These are phyloP conservation scores for Syngnathus acus DNA, from an alignment of 2,797 vertebrate species.

Conservation along the genomic window DNA sequence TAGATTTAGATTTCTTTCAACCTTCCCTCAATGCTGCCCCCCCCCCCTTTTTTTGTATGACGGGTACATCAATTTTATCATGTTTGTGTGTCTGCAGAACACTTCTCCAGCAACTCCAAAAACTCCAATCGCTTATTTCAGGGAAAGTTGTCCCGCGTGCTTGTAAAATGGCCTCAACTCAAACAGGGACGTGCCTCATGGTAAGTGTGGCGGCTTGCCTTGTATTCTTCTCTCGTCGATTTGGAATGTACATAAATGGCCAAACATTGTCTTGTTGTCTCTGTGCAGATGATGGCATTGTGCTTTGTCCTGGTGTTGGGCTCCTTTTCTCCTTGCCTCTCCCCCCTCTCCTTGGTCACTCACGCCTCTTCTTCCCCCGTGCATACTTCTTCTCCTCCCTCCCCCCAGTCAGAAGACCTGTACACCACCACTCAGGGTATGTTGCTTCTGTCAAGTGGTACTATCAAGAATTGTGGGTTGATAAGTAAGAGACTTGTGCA, in stretches of 20 bases:
- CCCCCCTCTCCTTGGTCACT: slow-evolving; percentile 78
- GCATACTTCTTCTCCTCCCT: slow-evolving; percentile 60
- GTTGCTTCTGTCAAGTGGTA: slow-evolving; percentile 36
- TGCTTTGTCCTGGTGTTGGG: slow-evolving; percentile 96
- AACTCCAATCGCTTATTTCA: slow-evolving; percentile 88
- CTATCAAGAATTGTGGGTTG: background rate
- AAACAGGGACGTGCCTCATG: slow-evolving; percentile 96
- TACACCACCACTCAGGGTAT: slow-evolving; percentile 91
- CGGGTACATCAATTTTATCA: background rate
- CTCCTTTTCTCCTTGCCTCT: slow-evolving; percentile 86
- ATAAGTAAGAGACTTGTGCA: background rate
- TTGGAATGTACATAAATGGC: background rate
- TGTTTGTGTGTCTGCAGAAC: slow-evolving; percentile 64
- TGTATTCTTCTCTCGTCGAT: background rate
- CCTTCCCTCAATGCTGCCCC: too few species aligned
- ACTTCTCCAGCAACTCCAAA: slow-evolving; percentile 95
- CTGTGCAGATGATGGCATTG: slow-evolving; percentile 84
- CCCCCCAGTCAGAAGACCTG: slow-evolving; percentile 75
- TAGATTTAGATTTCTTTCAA: background rate
- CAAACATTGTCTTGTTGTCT: slow-evolving; percentile 3
- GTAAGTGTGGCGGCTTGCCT: slow-evolving; percentile 55
- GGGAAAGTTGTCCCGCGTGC: slow-evolving; percentile 86
- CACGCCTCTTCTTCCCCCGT: slow-evolving; percentile 75
- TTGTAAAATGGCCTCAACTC: slow-evolving; percentile 94
- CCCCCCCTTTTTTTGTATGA: background rate